Percentiles rank a stretch among this genome's conserved stretches.
Evolutionary conservation across 2,888 invertebrate genomes (phyloP).

Genomic region (Thymelicus acteon): DNA sequence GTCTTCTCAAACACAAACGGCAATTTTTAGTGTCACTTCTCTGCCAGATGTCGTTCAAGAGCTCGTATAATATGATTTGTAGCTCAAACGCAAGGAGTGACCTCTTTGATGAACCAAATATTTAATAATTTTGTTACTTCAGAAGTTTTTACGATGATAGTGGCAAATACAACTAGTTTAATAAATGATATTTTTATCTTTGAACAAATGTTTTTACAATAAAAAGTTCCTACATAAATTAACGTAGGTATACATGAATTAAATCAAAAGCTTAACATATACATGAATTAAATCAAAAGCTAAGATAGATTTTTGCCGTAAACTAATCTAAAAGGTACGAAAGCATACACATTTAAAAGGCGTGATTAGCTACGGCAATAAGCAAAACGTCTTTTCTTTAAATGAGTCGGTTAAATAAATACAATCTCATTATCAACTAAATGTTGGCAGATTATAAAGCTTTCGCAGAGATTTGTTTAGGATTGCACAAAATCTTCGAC

Average conservation of each 20-base stretch:
- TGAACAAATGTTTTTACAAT: too few species aligned
- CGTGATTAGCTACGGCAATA: too few species aligned
- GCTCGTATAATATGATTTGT: conserved; percentile 26
- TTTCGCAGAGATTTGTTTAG: not conserved
- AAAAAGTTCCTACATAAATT: too few species aligned
- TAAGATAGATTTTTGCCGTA: too few species aligned
- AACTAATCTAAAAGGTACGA: too few species aligned
- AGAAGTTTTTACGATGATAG: conserved; percentile 14
- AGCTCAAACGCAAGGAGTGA: conserved; percentile 1
- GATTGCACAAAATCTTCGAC: not conserved
- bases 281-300: too few species aligned
- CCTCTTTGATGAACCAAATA: conserved; percentile 14
- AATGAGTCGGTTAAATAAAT: not conserved
- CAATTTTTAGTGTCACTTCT: conserved; percentile 19
- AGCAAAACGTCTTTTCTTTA: not conserved
- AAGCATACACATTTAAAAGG: too few species aligned
- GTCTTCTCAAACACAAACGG: conserved; percentile 1
- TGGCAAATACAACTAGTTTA: not conserved
- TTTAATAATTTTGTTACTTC: conserved; percentile 11
- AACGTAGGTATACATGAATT: too few species aligned
- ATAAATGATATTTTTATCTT: not conserved
- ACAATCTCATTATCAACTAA: not conserved
- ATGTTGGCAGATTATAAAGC: not conserved
- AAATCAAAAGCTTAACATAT: too few species aligned
- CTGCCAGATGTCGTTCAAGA: conserved; percentile 23